A percentile compares a stretch with the other conserved stretches of the same genome.
These are phyloP conservation scores for Synergus umbraculus DNA, from an alignment of 2,888 invertebrate species.

Conservation along the genomic window DNA sequence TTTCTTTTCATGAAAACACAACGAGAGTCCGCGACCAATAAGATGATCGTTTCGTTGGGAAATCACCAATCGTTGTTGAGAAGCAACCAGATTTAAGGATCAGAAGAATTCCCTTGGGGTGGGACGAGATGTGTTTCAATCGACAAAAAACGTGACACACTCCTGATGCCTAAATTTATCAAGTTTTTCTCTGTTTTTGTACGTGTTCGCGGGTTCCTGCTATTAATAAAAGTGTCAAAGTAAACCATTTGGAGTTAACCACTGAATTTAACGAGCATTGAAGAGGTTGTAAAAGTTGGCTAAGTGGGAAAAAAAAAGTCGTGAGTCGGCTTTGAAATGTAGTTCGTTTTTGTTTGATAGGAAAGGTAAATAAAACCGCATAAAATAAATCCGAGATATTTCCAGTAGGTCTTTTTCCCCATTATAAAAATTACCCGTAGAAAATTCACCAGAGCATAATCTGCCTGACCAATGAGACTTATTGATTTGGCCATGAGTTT, in stretches of 20 bases:
- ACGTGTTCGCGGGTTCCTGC: slow-evolving; percentile 30
- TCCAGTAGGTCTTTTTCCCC: background rate
- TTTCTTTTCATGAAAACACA: slow-evolving; percentile 43
- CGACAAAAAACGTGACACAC: slow-evolving; percentile 33
- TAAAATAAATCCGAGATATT: no score
- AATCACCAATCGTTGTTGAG: slow-evolving; percentile 28
- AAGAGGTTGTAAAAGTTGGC: background rate
- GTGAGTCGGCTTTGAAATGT: background rate
- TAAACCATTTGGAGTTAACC: slow-evolving; percentile 28
- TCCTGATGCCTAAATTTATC: slow-evolving; percentile 23
- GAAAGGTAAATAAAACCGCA: no score
- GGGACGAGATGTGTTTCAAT: background rate
- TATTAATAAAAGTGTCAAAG: slow-evolving; percentile 41
- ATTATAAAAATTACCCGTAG: background rate
- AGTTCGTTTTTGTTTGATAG: background rate
- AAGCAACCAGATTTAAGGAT: background rate
- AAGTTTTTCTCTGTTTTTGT: slow-evolving; percentile 38
- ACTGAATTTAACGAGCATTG: slow-evolving; percentile 22
- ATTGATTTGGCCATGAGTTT: slow-evolving; percentile 35
- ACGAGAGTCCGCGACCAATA: slow-evolving; percentile 26
- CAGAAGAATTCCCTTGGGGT: background rate
- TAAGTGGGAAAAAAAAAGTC: background rate
- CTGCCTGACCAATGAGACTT: slow-evolving; percentile 33
- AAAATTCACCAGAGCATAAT: slow-evolving; percentile 26
- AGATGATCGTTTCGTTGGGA: background rate